Base-by-base conservation (phyloP, 2,888 invertebrate genomes). In the Acanthosepion lycidas region DNA sequence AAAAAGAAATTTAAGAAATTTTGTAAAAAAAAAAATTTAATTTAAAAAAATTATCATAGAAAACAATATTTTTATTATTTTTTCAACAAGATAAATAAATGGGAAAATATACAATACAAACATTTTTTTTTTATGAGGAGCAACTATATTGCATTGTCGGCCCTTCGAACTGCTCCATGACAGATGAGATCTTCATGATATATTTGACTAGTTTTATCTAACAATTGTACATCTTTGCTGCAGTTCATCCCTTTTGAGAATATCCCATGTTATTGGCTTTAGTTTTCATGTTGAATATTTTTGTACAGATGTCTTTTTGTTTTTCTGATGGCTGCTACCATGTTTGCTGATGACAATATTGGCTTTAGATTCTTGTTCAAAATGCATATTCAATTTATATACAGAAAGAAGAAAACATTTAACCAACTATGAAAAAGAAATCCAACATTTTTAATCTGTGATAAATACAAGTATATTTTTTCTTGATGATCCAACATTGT, bases 101-200 rank as follows among this genome's bases (percentile, higher is more conserved):
- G 78, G 78, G 33, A 78, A 78, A 78, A n/a, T 78, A 78, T 78
- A 78, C 78, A 78, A 33, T 6, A 28, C 26, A 78, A n/a, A n/a
- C 78, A 15, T 78, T 78, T 78, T 78, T n/a, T 64, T 78, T 78
- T 78, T n/a, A 23, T 78, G n/a, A 78, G 78, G n/a, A 78, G n/a
- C 15, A 78, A 78, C 78, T n/a, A 33, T 78, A n/a, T 28, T 78
- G n/a, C 12, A 78, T 78, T 78, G 28, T 78, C 28, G 28, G 28
- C 28, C n/a, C n/a, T 78, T 78, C 18, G 1, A 33, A 78, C 78
- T 78, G 78, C 78, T 78, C 78, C 78, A 78, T 78, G 78, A 78
- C 78, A 78, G 78, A 78, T 78, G 78, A 78, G n/a, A 78, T 78
- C 78, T 78, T 78, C 78, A 78, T 78, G 78, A 78, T n/a, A 78